Percentiles rank a stretch among this genome's conserved stretches.
These are phyloP conservation scores for Scaptomyza montana DNA, from an alignment of 1,140 invertebrate species.

Conservation along the genomic window DNA sequence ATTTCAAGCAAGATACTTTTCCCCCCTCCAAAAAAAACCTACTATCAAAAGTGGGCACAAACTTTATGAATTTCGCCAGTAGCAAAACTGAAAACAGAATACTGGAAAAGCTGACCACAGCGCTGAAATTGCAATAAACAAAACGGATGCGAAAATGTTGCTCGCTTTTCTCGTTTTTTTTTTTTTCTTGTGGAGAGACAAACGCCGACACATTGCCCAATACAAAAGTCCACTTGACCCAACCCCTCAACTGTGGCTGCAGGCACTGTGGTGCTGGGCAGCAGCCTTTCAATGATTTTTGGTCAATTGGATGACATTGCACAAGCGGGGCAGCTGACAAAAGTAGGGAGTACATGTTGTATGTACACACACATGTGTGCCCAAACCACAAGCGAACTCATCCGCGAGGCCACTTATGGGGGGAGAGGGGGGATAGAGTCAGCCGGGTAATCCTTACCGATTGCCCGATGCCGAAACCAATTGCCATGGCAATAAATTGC, in stretches of 20 bases:
- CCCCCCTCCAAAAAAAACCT: slow-evolving; percentile 8
- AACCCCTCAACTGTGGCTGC: not conserved
- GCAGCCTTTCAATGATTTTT: slow-evolving; percentile 60
- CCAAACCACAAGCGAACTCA: slow-evolving; percentile 63
- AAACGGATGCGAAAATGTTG: slow-evolving; percentile 65
- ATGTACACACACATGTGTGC: slow-evolving; percentile 2
- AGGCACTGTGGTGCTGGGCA: slow-evolving; percentile 8
- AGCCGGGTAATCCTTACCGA: slow-evolving; percentile 11
- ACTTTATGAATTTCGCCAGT: slow-evolving; percentile 72
- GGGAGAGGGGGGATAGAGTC: slow-evolving; percentile 1
- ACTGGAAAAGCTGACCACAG: slow-evolving; percentile 56
- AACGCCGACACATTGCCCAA: slow-evolving; percentile 40
- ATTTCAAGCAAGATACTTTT: slow-evolving; percentile 48
- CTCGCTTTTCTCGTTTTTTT: slow-evolving; percentile 9
- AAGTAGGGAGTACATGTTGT: slow-evolving; percentile 22
- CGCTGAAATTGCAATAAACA: slow-evolving; percentile 65
- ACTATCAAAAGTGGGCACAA: slow-evolving; percentile 56
- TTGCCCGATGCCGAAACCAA: slow-evolving; percentile 35
- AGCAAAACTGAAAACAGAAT: slow-evolving; percentile 48
- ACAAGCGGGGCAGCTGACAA: slow-evolving; percentile 23
- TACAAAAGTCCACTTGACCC: slow-evolving; percentile 37
- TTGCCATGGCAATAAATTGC: slow-evolving; percentile 81
- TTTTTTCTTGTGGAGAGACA: slow-evolving; percentile 11
- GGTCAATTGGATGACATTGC: slow-evolving; percentile 62
- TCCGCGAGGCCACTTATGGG: slow-evolving; percentile 71